Conservation (phyloP, 2,113 vertebrate genomes). For the Ochotona princeps region DNA sequence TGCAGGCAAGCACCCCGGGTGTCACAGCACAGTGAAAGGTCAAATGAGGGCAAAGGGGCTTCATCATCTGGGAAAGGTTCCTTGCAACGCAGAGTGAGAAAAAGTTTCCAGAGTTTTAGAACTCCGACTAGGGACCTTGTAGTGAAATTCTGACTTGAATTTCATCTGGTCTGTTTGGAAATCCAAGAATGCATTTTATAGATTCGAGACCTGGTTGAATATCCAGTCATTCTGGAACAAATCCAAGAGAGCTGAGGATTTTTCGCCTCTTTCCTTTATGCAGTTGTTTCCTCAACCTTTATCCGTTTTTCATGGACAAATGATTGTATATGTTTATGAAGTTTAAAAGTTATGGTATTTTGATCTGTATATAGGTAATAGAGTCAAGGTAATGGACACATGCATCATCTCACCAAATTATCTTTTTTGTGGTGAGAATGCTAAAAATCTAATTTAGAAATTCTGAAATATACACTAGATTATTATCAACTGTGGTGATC, state of each 20-base stretch:
- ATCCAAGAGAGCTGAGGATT: neutral
- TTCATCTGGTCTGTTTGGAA: constrained; percentile 51
- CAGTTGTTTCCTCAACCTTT: constrained; percentile 28
- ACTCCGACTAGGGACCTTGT: neutral
- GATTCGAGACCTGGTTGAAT: constrained; percentile 40
- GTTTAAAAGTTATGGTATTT: neutral
- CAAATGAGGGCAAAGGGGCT: neutral
- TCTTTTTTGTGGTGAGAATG: neutral
- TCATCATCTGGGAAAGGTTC: neutral
- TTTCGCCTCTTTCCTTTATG: neutral
- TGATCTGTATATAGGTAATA: neutral
- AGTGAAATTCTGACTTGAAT: constrained; percentile 36
- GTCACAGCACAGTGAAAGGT: neutral
- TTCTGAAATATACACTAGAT: constrained; percentile 10
- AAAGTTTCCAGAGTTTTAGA: constrained; percentile 52
- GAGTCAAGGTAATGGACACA: constrained; percentile 18
- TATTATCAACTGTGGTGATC: neutral
- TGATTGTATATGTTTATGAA: constrained; percentile 15
- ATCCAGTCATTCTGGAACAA: neutral
- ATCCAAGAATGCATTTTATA: constrained; percentile 49
- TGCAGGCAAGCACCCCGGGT: neutral
- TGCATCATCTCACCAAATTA: neutral
- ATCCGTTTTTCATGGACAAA: constrained; percentile 15
- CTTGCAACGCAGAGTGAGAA: constrained; percentile 2
- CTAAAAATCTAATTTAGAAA: constrained; percentile 10